These are phyloP conservation scores for Dendrocopos noguchii DNA, from an alignment of 2,113 vertebrate genomes.

Conservation along the genomic window DNA sequence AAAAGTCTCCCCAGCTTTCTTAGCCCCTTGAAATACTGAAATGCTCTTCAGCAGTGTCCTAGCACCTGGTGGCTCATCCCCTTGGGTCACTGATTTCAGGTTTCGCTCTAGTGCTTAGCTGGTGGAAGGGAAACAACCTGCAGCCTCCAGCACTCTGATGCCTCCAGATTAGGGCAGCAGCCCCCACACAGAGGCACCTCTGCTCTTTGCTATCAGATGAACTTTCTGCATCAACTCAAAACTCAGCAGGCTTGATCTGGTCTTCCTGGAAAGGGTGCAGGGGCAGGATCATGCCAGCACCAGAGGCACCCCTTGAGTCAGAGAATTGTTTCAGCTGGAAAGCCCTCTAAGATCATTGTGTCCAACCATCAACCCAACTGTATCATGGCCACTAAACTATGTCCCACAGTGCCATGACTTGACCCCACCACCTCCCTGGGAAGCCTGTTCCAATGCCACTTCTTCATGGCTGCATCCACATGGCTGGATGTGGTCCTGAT, in stretches of 20 bases:
- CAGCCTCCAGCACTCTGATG: not conserved
- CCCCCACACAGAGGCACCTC: not conserved
- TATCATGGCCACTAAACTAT: too few species aligned
- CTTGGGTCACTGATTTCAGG: not conserved
- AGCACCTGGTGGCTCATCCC: not conserved
- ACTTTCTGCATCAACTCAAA: not conserved
- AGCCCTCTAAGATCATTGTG: too few species aligned
- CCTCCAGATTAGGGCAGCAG: not conserved
- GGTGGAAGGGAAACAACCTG: not conserved
- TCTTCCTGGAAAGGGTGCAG: slow-evolving; percentile 30
- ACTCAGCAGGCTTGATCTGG: not conserved
- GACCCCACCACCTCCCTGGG: too few species aligned
- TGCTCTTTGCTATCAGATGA: slow-evolving; percentile 38
- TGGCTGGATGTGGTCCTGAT: accelerated
- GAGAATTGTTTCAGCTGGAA: too few species aligned
- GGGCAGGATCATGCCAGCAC: not conserved
- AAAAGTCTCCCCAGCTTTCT: not conserved
- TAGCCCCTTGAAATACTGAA: not conserved
- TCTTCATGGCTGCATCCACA: too few species aligned
- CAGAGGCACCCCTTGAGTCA: not conserved
- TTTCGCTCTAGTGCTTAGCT: not conserved
- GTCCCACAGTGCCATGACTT: too few species aligned
- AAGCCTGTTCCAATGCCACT: too few species aligned
- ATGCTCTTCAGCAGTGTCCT: not conserved
- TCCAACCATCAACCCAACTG: too few species aligned